Evolutionary conservation across 1,140 invertebrate genomes (phyloP).

Genomic region (Oreohelix idahoensis): DNA sequence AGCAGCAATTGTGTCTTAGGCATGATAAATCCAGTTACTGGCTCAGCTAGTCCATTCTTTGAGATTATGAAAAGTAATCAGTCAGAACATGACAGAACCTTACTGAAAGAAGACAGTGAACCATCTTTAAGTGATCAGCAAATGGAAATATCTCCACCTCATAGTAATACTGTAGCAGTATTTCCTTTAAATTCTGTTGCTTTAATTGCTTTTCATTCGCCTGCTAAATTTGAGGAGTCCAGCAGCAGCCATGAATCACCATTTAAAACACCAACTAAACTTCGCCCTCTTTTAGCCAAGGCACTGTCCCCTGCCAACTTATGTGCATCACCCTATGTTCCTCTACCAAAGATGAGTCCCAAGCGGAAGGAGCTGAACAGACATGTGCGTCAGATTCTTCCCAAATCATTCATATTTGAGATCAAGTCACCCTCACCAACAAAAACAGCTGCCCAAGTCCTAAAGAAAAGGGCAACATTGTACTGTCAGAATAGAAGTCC

Average conservation of each 20-base stretch:
- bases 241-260: slow-evolving; percentile 9
- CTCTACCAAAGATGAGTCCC: slow-evolving; percentile 52
- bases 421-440: slow-evolving; percentile 58
- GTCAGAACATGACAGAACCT: neutral
- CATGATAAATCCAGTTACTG: neutral
- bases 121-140: neutral
- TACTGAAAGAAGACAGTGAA: neutral
- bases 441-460: slow-evolving; percentile 58
- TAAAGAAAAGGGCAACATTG: slow-evolving; percentile 50
- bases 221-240: neutral
- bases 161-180: neutral
- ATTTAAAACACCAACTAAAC: slow-evolving; percentile 54
- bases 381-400: slow-evolving; percentile 59
- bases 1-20: neutral
- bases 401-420: slow-evolving; percentile 62
- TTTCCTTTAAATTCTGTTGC: slow-evolving; percentile 31
- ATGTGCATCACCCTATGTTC: slow-evolving; percentile 21
- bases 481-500: slow-evolving; percentile 44
- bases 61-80: neutral
- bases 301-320: slow-evolving; percentile 30
- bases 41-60: neutral
- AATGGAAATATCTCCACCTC: neutral
- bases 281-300: slow-evolving; percentile 43
- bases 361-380: slow-evolving; percentile 56
- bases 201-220: slow-evolving; percentile 11